These are phyloP conservation scores for Cnemophilus loriae DNA, from an alignment of 2,113 vertebrate species.

Conservation along the genomic window DNA sequence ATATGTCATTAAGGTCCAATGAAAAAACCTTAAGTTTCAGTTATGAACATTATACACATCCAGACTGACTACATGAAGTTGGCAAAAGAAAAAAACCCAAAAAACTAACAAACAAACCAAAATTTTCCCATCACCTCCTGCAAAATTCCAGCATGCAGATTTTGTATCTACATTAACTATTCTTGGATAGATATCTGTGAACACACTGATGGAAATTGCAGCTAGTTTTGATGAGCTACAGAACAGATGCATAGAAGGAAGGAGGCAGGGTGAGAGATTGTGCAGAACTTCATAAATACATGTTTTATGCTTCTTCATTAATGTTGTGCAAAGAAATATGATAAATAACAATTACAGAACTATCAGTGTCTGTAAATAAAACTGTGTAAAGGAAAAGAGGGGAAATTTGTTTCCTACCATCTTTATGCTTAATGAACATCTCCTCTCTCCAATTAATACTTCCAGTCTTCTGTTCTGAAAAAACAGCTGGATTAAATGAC, in stretches of 20 bases:
- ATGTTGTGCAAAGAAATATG: background rate
- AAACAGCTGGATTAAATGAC: background rate
- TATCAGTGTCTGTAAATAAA: background rate
- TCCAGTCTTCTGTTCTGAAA: background rate
- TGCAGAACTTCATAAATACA: background rate
- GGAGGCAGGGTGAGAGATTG: background rate
- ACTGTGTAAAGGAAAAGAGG: background rate
- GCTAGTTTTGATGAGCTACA: background rate
- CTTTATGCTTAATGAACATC: background rate
- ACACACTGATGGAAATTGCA: background rate
- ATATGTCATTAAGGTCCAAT: background rate
- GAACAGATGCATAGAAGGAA: background rate
- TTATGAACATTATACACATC: background rate
- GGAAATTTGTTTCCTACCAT: background rate
- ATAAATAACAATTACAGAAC: constrained; percentile 13
- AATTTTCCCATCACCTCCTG: background rate
- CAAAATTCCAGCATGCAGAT: background rate
- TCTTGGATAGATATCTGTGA: background rate
- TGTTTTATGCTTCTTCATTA: background rate
- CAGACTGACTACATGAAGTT: background rate
- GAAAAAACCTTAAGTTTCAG: background rate
- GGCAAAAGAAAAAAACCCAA: background rate
- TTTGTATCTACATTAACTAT: background rate
- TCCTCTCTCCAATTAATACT: background rate
- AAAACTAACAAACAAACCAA: background rate